A percentile compares a stretch with the other conserved stretches of the same genome.
These are phyloP conservation scores for Leptopilina myrica DNA, from an alignment of 2,888 invertebrate species.

Conservation along the genomic window DNA sequence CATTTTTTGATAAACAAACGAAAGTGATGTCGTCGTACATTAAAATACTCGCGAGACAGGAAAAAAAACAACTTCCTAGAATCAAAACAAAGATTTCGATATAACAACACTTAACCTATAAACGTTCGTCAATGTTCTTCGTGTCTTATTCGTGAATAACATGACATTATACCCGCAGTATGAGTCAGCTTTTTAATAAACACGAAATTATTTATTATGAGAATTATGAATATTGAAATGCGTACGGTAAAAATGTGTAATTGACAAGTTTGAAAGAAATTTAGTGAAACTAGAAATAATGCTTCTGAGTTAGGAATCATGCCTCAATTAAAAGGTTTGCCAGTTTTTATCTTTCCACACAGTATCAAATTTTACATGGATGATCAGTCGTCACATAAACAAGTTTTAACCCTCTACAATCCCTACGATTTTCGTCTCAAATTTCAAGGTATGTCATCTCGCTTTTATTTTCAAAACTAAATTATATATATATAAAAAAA, in stretches of 20 bases:
- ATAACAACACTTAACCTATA: conserved; percentile 13
- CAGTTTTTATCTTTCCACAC: conserved; percentile 90
- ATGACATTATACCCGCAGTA: neutral
- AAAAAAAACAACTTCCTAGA: neutral
- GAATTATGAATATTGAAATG: neutral
- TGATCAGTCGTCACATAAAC: conserved; percentile 87
- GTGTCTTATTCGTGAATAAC: too few relatives aligned
- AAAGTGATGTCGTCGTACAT: neutral
- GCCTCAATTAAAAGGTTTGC: conserved; percentile 76
- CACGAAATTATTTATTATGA: neutral
- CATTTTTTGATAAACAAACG: neutral
- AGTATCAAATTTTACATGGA: conserved; percentile 86
- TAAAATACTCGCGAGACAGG: neutral
- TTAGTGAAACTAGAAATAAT: neutral
- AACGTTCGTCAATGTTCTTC: neutral
- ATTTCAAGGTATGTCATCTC: conserved; percentile 84
- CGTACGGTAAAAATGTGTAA: neutral
- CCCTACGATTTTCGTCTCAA: conserved; percentile 89
- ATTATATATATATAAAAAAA: too few relatives aligned
- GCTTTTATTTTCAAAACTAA: neutral
- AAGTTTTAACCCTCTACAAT: conserved; percentile 89
- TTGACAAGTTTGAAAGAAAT: neutral
- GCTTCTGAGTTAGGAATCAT: conserved; percentile 8
- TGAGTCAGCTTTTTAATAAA: conserved; percentile 36
- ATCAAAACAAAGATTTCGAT: neutral